Base-by-base conservation (phyloP, 2,113 vertebrate genomes). In the Smithornis capensis region DNA sequence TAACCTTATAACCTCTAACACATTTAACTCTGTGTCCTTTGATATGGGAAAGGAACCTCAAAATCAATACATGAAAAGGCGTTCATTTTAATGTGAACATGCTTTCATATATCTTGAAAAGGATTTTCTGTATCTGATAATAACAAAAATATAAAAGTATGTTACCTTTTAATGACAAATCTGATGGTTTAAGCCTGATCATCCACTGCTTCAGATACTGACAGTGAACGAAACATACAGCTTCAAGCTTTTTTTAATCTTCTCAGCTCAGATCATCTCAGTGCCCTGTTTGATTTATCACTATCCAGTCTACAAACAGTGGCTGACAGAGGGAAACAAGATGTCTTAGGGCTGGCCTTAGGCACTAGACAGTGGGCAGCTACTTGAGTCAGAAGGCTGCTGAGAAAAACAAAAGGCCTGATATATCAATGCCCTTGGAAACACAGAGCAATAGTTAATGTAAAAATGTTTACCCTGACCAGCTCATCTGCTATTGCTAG, bases 401-500 rank as follows among this genome's bases (percentile, higher is more conserved):
- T n/a, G 12, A 23, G 19, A 35, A 22, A 29, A 69, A 22, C 7
- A 67, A 57, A 67, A 52, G 3, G 10, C 22, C 13, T 55, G 9
- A 44, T 83, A 18, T 63, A 4, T 19, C 44, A n/a, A 8, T 19
- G 57, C 6, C 22, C 0, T 0, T 38, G n/a, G 35, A 69, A 92
- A 56, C 5, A 60, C 9, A 9, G 9, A 73, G 27, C 6, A 74
- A 38, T 4, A 37, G 7, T 24, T 76, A 37, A 22, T 10, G 2
- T 57, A 40, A 59, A 93, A 67, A 37, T 67, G 16, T 40, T 55
- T 42, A 55, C 5, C 5, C 21, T 65, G 42, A 89, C 38, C 45
- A 75, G 2, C 2, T 6, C 13, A 40, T 42, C 45, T 0, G 0
- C 33, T 55, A 14, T 31, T 40, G 5, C 10, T 67, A 33, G 19